Conservation (phyloP, 2,113 vertebrate species). For the Marmota monax region DNA sequence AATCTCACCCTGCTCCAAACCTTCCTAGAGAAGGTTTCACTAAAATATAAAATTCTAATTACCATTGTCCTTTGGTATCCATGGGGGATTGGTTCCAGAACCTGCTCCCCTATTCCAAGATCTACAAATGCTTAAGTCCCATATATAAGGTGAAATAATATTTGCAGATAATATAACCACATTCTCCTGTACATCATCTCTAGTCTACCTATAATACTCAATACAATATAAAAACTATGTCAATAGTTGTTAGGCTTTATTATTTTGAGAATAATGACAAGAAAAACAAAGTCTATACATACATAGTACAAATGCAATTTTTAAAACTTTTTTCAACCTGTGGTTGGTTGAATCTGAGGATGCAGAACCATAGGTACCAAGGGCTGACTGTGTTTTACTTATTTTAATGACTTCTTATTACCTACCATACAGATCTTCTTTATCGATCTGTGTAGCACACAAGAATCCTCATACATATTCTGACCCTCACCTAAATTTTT, state of each 20-base stretch:
- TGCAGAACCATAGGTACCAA: too few relatives aligned
- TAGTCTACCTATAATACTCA: neutral
- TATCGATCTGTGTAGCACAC: neutral
- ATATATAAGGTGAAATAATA: neutral
- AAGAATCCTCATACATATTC: neutral
- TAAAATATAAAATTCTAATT: constrained; percentile 3
- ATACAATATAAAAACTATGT: neutral
- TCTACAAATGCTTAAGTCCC: neutral
- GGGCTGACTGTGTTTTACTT: neutral
- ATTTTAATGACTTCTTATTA: neutral
- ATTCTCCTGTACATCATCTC: neutral
- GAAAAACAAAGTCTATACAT: neutral
- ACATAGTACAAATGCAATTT: neutral
- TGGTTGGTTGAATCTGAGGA: neutral
- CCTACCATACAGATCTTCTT: neutral
- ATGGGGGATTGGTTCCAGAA: too few relatives aligned
- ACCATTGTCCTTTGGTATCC: neutral
- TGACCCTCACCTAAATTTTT: neutral
- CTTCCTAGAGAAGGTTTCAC: neutral
- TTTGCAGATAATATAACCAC: neutral
- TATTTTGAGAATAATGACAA: neutral
- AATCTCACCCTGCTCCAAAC: neutral
- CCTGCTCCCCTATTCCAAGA: neutral
- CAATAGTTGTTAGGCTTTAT: neutral
- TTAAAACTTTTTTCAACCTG: neutral